These are phyloP conservation scores for Dryoscopus gambensis DNA, from an alignment of 2,113 vertebrate species.

Conservation along the genomic window DNA sequence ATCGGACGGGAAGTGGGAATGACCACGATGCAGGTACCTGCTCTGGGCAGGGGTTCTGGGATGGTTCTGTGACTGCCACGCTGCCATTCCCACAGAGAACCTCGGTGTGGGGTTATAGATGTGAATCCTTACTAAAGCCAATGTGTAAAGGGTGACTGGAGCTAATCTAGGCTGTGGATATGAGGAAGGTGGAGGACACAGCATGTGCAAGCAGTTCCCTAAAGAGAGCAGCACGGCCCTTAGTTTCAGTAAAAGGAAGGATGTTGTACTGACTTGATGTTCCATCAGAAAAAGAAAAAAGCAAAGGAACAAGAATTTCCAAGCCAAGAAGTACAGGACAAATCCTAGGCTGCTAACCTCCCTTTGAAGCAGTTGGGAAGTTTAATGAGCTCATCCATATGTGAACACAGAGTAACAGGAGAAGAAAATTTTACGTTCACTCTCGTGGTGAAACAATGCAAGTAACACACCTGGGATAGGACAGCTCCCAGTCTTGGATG, in stretches of 20 bases:
- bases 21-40: slow-evolving; percentile 89
- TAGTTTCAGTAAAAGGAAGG: neutral
- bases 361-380: neutral
- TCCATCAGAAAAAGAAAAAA: neutral
- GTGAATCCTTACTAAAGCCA: neutral
- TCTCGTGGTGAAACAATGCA: neutral
- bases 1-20: slow-evolving; percentile 87
- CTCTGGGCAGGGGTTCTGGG: neutral
- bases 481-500: neutral
- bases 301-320: neutral
- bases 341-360: neutral
- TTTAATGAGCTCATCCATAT: neutral
- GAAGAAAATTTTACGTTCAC: neutral
- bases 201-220: neutral
- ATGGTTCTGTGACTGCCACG: rapidly evolving
- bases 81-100: neutral
- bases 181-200: neutral
- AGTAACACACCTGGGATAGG: neutral
- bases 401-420: neutral
- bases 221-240: neutral
- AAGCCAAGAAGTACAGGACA: neutral
- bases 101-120: neutral
- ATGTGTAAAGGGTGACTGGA: neutral
- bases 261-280: neutral
- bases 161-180: neutral